A percentile compares a stretch with the other conserved stretches of the same genome.
Conservation (phyloP, 2,888 invertebrate species). For the Spisula subtruncata region DNA sequence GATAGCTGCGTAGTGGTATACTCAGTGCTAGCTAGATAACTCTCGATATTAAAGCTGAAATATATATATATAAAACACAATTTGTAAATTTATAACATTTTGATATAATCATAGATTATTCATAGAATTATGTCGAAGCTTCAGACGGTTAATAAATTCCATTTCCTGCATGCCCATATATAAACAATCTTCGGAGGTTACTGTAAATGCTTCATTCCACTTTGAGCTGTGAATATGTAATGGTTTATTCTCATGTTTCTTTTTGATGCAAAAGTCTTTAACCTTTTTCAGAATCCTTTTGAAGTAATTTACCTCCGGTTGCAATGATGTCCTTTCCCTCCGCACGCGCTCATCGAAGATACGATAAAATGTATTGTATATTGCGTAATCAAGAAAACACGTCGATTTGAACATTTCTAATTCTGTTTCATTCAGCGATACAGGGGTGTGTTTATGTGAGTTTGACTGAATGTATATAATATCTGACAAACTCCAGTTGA, state of each 20-base stretch:
- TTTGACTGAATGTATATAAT: constrained; percentile 56
- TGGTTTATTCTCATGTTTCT: background rate
- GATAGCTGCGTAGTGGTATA: too few species aligned
- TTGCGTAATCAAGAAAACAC: constrained; percentile 55
- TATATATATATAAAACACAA: too few species aligned
- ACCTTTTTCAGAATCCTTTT: constrained; percentile 22
- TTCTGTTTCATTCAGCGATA: constrained; percentile 26
- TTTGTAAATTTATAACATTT: too few species aligned
- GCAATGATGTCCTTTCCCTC: constrained; percentile 35
- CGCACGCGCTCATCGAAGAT: constrained; percentile 38
- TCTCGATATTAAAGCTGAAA: too few species aligned
- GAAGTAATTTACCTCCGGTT: constrained; percentile 56
- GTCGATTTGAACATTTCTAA: constrained; percentile 45
- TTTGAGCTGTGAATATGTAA: background rate
- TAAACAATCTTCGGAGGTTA: constrained; percentile 32
- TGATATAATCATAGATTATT: background rate
- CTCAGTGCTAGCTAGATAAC: too few species aligned
- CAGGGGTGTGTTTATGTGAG: constrained; percentile 37
- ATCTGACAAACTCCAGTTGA: constrained; percentile 52
- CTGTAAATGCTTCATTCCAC: constrained; percentile 38
- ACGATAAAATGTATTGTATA: constrained; percentile 50
- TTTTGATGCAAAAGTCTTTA: constrained; percentile 40
- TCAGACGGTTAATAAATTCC: constrained; percentile 23
- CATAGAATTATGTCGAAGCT: constrained; percentile 21
- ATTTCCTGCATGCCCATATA: constrained; percentile 29